phyloP scores from a whole-genome alignment of 92 coral and sea anemone genomes.

The Galaxea fascicularis region DNA sequence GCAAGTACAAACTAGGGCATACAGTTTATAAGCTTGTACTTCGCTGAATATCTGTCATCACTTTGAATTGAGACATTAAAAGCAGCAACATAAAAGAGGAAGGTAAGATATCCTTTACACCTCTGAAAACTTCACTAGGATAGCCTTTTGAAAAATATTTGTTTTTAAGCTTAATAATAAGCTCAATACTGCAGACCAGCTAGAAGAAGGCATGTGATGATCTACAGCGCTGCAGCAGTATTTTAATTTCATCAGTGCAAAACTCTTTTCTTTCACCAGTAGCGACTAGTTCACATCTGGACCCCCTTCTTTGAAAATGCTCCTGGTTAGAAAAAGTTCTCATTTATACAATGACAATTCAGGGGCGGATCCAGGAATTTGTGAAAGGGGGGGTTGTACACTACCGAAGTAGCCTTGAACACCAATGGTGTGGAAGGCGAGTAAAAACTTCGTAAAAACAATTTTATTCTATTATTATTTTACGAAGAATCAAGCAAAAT shows the following conservation, averaged over 20 bases:
- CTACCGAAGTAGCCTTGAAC: no score
- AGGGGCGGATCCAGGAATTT: no score
- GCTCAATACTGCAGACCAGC: not conserved
- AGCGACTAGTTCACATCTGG: not conserved
- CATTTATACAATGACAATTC: no score
- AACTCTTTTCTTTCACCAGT: not conserved
- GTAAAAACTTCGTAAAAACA: no score
- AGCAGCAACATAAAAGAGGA: not conserved
- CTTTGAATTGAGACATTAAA: slow-evolving; percentile 8
- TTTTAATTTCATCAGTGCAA: slow-evolving; percentile 5
- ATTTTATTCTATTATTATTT: no score
- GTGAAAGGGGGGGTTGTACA: no score
- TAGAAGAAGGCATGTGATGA: not conserved
- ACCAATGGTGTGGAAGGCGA: no score
- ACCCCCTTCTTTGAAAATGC: no score
- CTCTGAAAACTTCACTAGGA: slow-evolving; percentile 5
- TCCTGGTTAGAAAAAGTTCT: no score
- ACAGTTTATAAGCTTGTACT: no score
- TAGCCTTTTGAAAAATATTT: not conserved
- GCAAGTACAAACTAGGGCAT: not conserved
- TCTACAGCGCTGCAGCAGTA: slow-evolving; percentile 4
- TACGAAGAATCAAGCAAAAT: no score
- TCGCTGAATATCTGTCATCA: not conserved
- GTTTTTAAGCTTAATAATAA: not conserved
- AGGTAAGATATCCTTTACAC: slow-evolving; percentile 21